Evolutionary conservation across 2,888 invertebrate species (phyloP), one percentile per base, ranked within the genome.

Genomic region (Actias luna): DNA sequence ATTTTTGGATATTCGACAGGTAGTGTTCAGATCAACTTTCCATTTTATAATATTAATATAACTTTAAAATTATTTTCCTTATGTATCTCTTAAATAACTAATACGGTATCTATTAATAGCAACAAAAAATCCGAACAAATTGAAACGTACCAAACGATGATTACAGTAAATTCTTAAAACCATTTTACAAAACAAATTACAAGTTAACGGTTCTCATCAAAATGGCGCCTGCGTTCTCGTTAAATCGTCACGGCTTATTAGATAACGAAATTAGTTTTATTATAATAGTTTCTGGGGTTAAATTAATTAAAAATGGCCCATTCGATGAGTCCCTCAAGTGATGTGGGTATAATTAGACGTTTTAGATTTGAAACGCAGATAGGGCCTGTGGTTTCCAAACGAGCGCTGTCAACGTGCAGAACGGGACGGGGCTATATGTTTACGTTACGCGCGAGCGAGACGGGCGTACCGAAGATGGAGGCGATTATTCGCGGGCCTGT

Each of bases 331-430:
- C 82, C 81, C 81, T 76, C 80, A 77, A 84, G 82, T 90, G 92
- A 92, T 92, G 90, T 89, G 91, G 92, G 92, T 92, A 90, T 91
- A 92, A 92, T 92, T 92, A 92, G 88, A 84, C 85, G 84, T 86
- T 83, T 84, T 86, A 87, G 92, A 92, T 92, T 85, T 83, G 78
- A 79, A 86, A 85, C 75, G 80, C 80, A 82, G 91, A 91, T 91
- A 92, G 75, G 77, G 78, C 74, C 68, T 77, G 82, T 78, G 82
- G 85, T 84, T 84, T 83, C 81, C 82, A 80, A 87, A 85, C 84
- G 83, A 84, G 80, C 73, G 78, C 88, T 89, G 89, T 89, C 89
- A 89, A 84, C 84, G 79, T 46, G 8, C 61, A 66, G 78, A 87
- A 66, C 69, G 77, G 72, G 82, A 83, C 59, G 71, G 75, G 58